phyloP scores from a whole-genome alignment of 2,888 invertebrate genomes.

The Mythimna lalbum region DNA sequence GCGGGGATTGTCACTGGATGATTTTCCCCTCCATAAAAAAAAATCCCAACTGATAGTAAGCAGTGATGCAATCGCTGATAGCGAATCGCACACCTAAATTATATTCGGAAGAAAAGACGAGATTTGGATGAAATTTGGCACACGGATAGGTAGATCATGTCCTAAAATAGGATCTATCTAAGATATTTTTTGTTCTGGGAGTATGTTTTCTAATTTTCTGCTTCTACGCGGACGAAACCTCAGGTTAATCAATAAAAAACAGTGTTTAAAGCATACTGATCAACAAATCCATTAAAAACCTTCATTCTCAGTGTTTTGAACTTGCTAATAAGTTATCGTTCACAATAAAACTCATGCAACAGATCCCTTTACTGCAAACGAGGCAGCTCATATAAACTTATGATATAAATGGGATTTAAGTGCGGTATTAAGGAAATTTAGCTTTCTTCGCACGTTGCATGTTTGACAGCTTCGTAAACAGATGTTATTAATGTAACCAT shows the following conservation, averaged over 20 bases:
- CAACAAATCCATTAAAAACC: conserved; percentile 21
- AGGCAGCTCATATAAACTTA: conserved; percentile 37
- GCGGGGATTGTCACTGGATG: too few species aligned
- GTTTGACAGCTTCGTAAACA: conserved; percentile 48
- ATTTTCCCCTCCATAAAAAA: too few species aligned
- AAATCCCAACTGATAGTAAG: too few species aligned
- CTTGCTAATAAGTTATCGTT: conserved; percentile 17
- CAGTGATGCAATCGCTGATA: too few species aligned
- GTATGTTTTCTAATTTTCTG: too few species aligned
- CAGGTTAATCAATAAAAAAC: conserved; percentile 31
- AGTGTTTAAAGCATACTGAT: conserved; percentile 1
- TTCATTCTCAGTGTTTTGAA: conserved; percentile 7
- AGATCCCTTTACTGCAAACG: conserved; percentile 16
- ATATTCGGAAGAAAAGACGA: too few species aligned
- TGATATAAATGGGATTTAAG: conserved; percentile 46
- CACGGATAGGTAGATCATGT: too few species aligned
- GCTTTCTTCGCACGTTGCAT: conserved; percentile 30
- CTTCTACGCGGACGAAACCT: too few species aligned
- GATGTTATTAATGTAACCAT: conserved; percentile 46
- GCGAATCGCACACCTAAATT: too few species aligned
- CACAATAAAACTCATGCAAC: conserved; percentile 30
- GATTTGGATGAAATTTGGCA: too few species aligned
- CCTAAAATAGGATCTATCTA: too few species aligned
- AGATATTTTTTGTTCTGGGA: background rate
- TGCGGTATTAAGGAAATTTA: conserved; percentile 42